Base-by-base conservation (phyloP, 2,888 invertebrate species). In the Muscina levida region DNA sequence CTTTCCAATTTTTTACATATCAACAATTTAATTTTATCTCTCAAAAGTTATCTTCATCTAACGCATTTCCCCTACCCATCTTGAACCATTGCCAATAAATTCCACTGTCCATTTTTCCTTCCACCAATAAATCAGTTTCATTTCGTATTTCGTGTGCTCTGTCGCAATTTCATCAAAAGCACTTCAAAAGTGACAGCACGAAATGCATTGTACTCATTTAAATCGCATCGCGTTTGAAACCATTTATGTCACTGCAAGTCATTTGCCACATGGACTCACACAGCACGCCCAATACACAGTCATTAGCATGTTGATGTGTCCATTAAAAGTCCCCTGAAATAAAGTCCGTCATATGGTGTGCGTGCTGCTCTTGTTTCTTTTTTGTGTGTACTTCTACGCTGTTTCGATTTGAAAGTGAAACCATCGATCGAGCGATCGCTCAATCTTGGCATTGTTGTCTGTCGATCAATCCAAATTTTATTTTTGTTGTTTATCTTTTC, bases 381-480 rank as follows among this genome's bases (percentile, higher is more conserved):
- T 48, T 46, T n/a, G 46, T 19, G 17, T n/a, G n/a, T n/a, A n/a
- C n/a, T 31, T 31, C 31, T n/a, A n/a, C n/a, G n/a, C n/a, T n/a
- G 59, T 11, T 10, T 42, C 19, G 22, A 62, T 39, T 42, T 62
- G 62, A 62, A 62, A 62, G 62, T 62, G 62, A 62, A 62, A 62
- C 62, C 13, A 42, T 62, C 42, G 15, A 62, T 19, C 42, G 42
- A 42, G 8, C 31, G n/a, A 19, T 19, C 19, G 48, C 19, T 48
- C 37, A 44, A 44, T 46, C 11, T 53, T 53, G 53, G 53, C 53
- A 53, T 22, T 53, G 53, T 53, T 24, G 53, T 22, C 53, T 53
- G 53, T 53, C 53, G 53, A 53, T 53, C 53, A 53, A 11, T 53
- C 53, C 53, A 53, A 24, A 22, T 6, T 59, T n/a, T n/a, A n/a